A percentile compares a stretch with the other conserved stretches of the same genome.
Conservation (phyloP, 2,113 vertebrate genomes). For the Spea bombifrons region DNA sequence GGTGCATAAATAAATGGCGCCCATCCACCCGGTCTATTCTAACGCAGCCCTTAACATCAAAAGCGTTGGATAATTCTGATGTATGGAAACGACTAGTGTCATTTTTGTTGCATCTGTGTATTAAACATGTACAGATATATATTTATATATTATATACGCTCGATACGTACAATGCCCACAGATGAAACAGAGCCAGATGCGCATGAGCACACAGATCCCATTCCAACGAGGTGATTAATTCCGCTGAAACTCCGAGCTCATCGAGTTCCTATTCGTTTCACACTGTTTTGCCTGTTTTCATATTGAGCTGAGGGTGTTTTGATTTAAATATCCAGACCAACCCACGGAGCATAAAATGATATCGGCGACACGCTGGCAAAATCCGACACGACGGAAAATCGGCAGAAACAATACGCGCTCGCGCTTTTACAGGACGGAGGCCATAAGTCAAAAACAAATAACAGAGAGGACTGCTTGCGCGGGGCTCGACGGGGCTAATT, state of each 20-base stretch:
- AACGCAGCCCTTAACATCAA: too few relatives aligned
- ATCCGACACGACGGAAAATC: conserved; percentile 20
- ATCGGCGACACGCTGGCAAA: conserved; percentile 36
- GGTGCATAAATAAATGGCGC: too few relatives aligned
- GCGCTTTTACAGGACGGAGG: conserved; percentile 19
- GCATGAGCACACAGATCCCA: conserved; percentile 18
- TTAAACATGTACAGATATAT: neutral
- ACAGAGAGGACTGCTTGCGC: conserved; percentile 34
- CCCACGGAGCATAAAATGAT: conserved; percentile 42
- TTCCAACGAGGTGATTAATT: conserved; percentile 23
- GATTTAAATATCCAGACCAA: conserved; percentile 46
- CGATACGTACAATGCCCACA: neutral
- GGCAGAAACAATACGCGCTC: neutral
- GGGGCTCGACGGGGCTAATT: conserved; percentile 31
- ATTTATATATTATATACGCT: too few relatives aligned
- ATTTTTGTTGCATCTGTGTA: neutral
- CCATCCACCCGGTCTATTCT: too few relatives aligned
- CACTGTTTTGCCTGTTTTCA: conserved; percentile 10
- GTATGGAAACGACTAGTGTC: too few relatives aligned
- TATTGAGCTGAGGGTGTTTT: conserved; percentile 36
- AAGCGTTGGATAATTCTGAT: too few relatives aligned
- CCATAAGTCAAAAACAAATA: conserved; percentile 44
- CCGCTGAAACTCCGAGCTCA: neutral
- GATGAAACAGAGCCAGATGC: conserved; percentile 8
- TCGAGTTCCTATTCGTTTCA: neutral